phyloP scores from a whole-genome alignment of 2,888 invertebrate genomes.

The Adineta ricciae region DNA sequence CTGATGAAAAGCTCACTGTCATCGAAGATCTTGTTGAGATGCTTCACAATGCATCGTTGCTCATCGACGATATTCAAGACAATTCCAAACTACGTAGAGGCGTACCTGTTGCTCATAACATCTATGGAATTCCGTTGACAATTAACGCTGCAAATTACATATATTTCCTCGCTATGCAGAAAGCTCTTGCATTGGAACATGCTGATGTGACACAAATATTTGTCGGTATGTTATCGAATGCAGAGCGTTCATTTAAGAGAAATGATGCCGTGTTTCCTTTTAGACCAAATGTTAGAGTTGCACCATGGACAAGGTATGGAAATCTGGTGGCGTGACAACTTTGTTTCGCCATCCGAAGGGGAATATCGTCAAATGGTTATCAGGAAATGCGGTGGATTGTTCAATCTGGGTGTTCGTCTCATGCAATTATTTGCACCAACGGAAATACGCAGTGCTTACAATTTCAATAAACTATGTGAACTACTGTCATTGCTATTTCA shows the following conservation, averaged over 20 bases:
- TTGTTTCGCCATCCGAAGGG: constrained; percentile 80
- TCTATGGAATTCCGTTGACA: constrained; percentile 85
- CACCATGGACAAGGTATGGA: constrained; percentile 95
- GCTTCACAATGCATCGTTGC: constrained; percentile 85
- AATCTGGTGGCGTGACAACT: constrained; percentile 93
- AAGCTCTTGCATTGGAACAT: constrained; percentile 69
- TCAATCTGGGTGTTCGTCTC: constrained; percentile 80
- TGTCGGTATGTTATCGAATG: constrained; percentile 42
- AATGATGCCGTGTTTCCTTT: constrained; percentile 38
- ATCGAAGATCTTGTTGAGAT: constrained; percentile 85
- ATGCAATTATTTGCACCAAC: constrained; percentile 88
- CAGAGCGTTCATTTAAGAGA: neutral
- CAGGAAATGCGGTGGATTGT: constrained; percentile 85
- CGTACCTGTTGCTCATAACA: constrained; percentile 75
- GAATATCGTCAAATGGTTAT: constrained; percentile 60
- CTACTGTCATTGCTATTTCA: constrained; percentile 87
- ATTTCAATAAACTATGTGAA: constrained; percentile 71
- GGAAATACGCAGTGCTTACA: constrained; percentile 53
- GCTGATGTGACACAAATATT: constrained; percentile 61
- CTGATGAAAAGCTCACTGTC: constrained; percentile 66
- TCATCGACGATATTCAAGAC: constrained; percentile 95
- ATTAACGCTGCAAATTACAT: constrained; percentile 92
- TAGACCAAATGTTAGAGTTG: constrained; percentile 79
- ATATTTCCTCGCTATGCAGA: constrained; percentile 77
- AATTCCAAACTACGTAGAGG: constrained; percentile 67